Evolutionary conservation across 2,113 vertebrate species (phyloP), one percentile per base, ranked within the genome.

Genomic region (Oncorhynchus clarkii): DNA sequence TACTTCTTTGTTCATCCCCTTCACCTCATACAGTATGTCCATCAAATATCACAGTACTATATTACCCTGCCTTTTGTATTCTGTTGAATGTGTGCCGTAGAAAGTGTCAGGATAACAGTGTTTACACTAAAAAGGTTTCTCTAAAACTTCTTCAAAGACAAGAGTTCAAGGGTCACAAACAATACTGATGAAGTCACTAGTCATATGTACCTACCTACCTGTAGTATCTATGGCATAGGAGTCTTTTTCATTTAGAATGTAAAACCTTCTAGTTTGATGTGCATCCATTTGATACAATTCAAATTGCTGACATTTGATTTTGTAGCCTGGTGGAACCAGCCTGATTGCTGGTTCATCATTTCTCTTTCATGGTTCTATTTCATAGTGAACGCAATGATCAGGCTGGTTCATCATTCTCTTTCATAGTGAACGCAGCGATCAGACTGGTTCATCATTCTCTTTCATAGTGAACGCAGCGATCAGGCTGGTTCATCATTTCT

Each of bases 251-350:
- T 39, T 34, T 22, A 20, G 39, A 48, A 57, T 72, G 67, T 24
- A 5, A 45, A 69, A 69, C 26, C 20, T 59, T 29, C 13, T 72
- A 6, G 39, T 59, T 59, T 27, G 16, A 82, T 85, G 85, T 67
- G 79, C 71, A 82, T 79, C 80, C 74, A 86, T 81, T 84, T 85
- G 62, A 84, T 83, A 80, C 79, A 83, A 81, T 76, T 83, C 71
- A 8, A 84, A 70, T 48, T 74, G 85, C 20, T 69, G 31, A 3
- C 49, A 34, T 13, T 20, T 39, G 31, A n/a, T 39, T 48, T 45
- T 39, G 67, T 34, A 54, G 49, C 49, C 49, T 54, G 49, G 49
- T 54, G 16, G 12, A 54, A 16, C 49, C 16, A 54, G 39, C 0
- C 8, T 45, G 39, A 45, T 45, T 2, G 39, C 39, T 39, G 2